Conservation (phyloP, 1,140 invertebrate genomes). For the Solenopsis invicta region DNA sequence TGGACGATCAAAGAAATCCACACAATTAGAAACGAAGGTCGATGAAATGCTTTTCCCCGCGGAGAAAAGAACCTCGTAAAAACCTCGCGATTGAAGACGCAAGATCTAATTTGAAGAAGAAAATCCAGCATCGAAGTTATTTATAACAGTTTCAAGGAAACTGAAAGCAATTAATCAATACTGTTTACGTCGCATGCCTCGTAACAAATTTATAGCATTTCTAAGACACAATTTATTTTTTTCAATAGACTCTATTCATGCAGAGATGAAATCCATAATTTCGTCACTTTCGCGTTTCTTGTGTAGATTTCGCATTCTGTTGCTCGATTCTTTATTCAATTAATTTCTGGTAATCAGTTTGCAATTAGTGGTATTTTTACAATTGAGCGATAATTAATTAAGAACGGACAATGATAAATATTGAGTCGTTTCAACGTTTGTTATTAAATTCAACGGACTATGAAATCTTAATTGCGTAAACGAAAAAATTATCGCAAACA, state of each 20-base stretch:
- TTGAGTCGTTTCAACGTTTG: neutral
- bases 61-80: conserved; percentile 63
- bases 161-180: neutral
- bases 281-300: neutral
- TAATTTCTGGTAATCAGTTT: neutral
- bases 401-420: conserved; percentile 16
- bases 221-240: neutral
- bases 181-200: neutral
- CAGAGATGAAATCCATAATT: neutral
- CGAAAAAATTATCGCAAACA: conserved; percentile 20
- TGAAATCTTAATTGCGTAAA: conserved; percentile 43
- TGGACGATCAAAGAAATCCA: conserved; percentile 72
- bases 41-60: conserved; percentile 57
- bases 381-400: neutral
- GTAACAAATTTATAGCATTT: neutral
- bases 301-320: neutral
- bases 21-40: conserved; percentile 62
- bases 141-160: neutral
- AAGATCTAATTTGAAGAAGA: neutral
- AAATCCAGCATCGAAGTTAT: neutral
- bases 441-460: conserved; percentile 36
- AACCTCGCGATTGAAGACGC: conserved; percentile 34
- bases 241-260: neutral
- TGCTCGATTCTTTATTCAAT: neutral
- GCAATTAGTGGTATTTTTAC: neutral